Evolutionary conservation across 2,888 invertebrate genomes (phyloP).

Genomic region (Prostheceraeus crozeri): DNA sequence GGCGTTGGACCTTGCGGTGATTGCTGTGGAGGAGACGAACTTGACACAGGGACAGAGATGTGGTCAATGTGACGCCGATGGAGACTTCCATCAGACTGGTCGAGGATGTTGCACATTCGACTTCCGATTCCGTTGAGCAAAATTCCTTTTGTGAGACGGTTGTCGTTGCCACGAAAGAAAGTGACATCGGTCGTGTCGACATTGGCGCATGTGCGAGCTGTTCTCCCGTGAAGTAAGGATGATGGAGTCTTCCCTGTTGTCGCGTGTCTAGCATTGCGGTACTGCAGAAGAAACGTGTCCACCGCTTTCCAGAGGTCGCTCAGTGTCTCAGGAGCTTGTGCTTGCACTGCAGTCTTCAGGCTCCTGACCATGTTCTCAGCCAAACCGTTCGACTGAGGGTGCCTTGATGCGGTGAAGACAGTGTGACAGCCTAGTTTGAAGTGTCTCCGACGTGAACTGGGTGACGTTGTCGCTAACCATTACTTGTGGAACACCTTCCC

Average conservation of each 20-base stretch:
- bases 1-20: too few species aligned
- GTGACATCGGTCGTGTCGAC: too few species aligned
- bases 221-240: too few species aligned
- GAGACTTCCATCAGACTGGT: too few species aligned
- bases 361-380: not conserved
- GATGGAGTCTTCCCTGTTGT: constrained; percentile 2
- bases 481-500: not conserved
- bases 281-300: not conserved
- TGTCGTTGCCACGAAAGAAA: too few species aligned
- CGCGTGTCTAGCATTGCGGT: not conserved
- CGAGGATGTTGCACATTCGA: too few species aligned
- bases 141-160: too few species aligned
- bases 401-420: constrained; percentile 2
- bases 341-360: not conserved
- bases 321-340: not conserved
- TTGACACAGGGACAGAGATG: too few species aligned
- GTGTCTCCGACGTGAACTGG: constrained; percentile 6
- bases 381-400: not conserved
- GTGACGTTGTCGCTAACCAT: constrained; percentile 2
- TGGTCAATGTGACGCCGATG: too few species aligned
- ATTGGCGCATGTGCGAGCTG: too few species aligned
- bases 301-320: not conserved
- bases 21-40: too few species aligned
- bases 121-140: too few species aligned
- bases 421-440: not conserved